Percentiles rank a stretch among this genome's conserved stretches.
phyloP scores from a whole-genome alignment of 2,888 invertebrate species.

The Leucoma salicis region DNA sequence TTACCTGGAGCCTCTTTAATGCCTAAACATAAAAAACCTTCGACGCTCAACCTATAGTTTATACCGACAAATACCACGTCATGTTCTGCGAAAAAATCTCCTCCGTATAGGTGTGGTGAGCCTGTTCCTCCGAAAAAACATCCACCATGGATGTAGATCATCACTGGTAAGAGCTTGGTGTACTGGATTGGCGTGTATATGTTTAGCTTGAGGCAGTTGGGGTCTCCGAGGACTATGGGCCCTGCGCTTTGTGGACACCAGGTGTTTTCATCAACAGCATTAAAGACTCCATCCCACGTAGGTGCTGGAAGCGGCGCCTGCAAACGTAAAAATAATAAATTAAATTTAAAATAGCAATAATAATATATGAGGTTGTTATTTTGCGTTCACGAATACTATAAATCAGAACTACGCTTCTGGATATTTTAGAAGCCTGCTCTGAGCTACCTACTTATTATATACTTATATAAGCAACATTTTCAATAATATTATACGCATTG shows the following conservation, averaged over 20 bases:
- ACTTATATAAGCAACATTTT: too few relatives aligned
- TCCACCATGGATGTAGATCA: slow-evolving; percentile 85
- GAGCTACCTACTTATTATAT: too few relatives aligned
- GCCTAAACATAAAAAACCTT: slow-evolving; percentile 84
- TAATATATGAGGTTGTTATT: too few relatives aligned
- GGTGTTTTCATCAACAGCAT: slow-evolving; percentile 64
- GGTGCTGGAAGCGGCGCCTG: slow-evolving; percentile 71
- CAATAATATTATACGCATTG: too few relatives aligned
- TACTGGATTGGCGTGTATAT: slow-evolving; percentile 54
- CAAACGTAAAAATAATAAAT: slow-evolving; percentile 28
- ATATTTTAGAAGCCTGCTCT: too few relatives aligned
- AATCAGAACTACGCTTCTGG: too few relatives aligned
- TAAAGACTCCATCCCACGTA: slow-evolving; percentile 63
- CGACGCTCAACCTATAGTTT: slow-evolving; percentile 82
- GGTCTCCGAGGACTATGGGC: slow-evolving; percentile 50
- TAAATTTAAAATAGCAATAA: not conserved
- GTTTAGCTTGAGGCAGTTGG: slow-evolving; percentile 67
- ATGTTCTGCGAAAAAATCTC: slow-evolving; percentile 82
- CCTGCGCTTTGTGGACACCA: slow-evolving; percentile 64
- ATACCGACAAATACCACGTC: slow-evolving; percentile 82
- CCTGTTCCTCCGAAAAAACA: slow-evolving; percentile 83
- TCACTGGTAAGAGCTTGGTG: slow-evolving; percentile 70
- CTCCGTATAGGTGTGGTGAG: slow-evolving; percentile 82
- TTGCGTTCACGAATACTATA: too few relatives aligned
- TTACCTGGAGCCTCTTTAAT: slow-evolving; percentile 85